Conservation (phyloP, 2,113 vertebrate species). For the Chaetops frenatus region DNA sequence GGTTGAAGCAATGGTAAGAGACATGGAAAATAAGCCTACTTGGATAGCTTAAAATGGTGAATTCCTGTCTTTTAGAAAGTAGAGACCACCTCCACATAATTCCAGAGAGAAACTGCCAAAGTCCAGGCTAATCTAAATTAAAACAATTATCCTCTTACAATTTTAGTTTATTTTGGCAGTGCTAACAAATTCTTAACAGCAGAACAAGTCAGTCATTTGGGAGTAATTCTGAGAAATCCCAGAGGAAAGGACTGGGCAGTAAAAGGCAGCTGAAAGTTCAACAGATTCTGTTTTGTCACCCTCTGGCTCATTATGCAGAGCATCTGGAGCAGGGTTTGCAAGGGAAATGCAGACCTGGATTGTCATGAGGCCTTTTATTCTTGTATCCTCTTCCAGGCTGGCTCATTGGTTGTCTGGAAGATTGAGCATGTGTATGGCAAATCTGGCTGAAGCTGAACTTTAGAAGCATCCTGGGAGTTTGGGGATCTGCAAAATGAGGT, state of each 20-base stretch:
- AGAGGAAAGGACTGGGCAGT: not conserved
- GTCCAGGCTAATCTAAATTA: not conserved
- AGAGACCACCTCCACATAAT: not conserved
- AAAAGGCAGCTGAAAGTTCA: not conserved
- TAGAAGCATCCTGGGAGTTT: not conserved
- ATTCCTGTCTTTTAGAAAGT: not conserved
- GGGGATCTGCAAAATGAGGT: not conserved
- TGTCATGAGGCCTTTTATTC: not conserved
- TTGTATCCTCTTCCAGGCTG: not conserved
- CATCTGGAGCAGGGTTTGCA: not conserved
- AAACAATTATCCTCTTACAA: conserved; percentile 34
- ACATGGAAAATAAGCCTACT: not conserved
- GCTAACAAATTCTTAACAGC: not conserved
- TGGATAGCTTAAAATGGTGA: not conserved
- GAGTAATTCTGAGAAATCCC: not conserved
- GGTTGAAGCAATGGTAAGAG: not conserved
- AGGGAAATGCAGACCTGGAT: not conserved
- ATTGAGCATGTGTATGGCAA: not conserved
- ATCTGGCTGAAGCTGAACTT: not conserved
- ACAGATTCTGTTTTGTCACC: not conserved
- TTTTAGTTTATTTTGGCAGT: conserved; percentile 41
- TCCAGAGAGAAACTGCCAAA: not conserved
- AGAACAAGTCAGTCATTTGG: not conserved
- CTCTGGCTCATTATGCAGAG: not conserved
- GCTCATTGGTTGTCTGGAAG: not conserved